These are phyloP conservation scores for Benthosema pterotum DNA, from an alignment of 2,797 vertebrate genomes.

Conservation along the genomic window DNA sequence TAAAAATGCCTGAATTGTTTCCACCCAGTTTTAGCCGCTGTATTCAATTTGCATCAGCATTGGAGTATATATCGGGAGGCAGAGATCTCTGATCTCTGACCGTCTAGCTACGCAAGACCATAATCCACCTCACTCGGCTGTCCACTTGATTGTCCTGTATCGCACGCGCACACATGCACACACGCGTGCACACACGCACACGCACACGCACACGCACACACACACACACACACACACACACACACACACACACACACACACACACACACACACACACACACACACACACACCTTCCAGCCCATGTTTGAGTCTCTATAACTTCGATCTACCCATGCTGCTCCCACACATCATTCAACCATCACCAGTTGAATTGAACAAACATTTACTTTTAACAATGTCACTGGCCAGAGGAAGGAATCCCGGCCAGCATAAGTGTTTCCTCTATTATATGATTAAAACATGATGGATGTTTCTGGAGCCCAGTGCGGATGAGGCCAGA, in stretches of 20 bases:
- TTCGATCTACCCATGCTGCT: slow-evolving; percentile 1
- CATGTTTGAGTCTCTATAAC: not conserved
- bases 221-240: slow-evolving; percentile 8
- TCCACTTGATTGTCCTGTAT: too few relatives aligned
- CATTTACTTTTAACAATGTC: slow-evolving; percentile 29
- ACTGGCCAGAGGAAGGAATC: not conserved
- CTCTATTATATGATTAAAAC: slow-evolving; percentile 26
- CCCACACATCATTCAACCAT: slow-evolving; percentile 10
- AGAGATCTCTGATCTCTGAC: too few relatives aligned
- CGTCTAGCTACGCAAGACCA: too few relatives aligned
- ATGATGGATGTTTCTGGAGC: slow-evolving; percentile 35
- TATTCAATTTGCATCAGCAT: too few relatives aligned
- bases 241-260: slow-evolving; percentile 14
- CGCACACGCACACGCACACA: not conserved
- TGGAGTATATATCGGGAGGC: too few relatives aligned
- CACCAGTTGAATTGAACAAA: slow-evolving; percentile 27
- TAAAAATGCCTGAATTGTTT: too few relatives aligned
- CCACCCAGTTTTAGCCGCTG: too few relatives aligned
- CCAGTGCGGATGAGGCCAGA: slow-evolving; percentile 17
- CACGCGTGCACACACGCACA: too few relatives aligned
- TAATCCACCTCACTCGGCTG: too few relatives aligned
- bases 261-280: slow-evolving; percentile 5
- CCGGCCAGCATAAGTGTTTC: slow-evolving; percentile 15
- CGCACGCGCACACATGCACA: too few relatives aligned
- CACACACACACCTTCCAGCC: too few relatives aligned